These are phyloP conservation scores for Stomatorhinus walkeri DNA, from an alignment of 2,797 vertebrate genomes.

Conservation along the genomic window DNA sequence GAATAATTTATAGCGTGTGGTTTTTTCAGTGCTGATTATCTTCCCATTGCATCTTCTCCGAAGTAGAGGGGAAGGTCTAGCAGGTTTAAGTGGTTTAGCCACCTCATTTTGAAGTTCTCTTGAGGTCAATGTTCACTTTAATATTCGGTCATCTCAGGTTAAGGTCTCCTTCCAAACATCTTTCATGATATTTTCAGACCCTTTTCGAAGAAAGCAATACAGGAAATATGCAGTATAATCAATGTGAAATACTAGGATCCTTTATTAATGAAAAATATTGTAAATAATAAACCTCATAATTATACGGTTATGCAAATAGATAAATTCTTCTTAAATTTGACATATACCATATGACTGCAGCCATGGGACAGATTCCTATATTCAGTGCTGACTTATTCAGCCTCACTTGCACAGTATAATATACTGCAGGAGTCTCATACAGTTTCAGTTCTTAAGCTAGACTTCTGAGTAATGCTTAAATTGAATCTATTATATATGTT, in stretches of 20 bases:
- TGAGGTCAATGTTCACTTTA: neutral
- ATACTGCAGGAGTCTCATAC: neutral
- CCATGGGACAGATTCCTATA: neutral
- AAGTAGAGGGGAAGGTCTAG: neutral
- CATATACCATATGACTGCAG: neutral
- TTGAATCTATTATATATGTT: neutral
- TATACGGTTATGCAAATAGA: neutral
- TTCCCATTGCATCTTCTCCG: neutral
- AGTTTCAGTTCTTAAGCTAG: neutral
- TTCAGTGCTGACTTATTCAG: neutral
- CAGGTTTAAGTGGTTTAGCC: neutral
- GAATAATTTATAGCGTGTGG: neutral
- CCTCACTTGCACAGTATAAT: neutral
- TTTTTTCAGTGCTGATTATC: neutral
- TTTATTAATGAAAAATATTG: neutral
- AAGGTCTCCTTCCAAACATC: neutral
- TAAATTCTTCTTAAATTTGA: neutral
- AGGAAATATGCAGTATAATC: neutral
- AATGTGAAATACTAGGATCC: neutral
- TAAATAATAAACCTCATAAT: neutral
- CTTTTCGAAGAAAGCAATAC: neutral
- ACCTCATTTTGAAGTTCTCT: neutral
- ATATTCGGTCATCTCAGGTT: neutral
- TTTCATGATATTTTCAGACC: neutral
- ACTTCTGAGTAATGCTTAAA: neutral